Evolutionary conservation across 1,140 invertebrate genomes (phyloP), one percentile per base, ranked within the genome.

Genomic region (Chironomus tepperi): DNA sequence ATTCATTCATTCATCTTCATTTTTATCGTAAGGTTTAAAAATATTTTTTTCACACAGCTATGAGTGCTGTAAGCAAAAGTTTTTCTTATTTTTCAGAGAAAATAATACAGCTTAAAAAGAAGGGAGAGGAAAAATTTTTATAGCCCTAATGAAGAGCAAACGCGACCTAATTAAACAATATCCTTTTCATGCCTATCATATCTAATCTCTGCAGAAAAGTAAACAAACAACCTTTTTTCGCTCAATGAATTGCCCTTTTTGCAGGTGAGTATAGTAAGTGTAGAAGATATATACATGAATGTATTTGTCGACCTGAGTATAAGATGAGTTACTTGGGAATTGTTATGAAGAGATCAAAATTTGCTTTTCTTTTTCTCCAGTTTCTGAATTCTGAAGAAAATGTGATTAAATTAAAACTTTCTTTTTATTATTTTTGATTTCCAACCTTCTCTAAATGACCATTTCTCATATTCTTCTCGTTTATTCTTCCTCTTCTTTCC

Each of bases 201-300:
- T 57, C 47, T 57, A 57, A 57, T 57, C 47, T 57, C 47, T 57
- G 9, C 12, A 57, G 47, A 57, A 57, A 15, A 57, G 47, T 57
- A 57, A 57, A 57, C 47, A 57, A 57, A 57, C 47, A 57, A 57
- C 47, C 47, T 57, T 57, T 57, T 57, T 57, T 57, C 47, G 47
- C 47, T 57, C 47, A 57, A 57, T 57, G 47, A 57, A 57, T 57
- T 57, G 47, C 47, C 47, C 47, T 57, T 57, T 34, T 57, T 57
- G n/a, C 47, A 57, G 47, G 47, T 57, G n/a, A 12, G 47, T 57
- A 57, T 15, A 34, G 43, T 47, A 47, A 34, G 24, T 34, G 24
- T 34, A 34, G 24, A 34, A n/a, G n/a, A 34, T 34, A 34, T 34
- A 34, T 34, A 34, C 24, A 5, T 34, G 24, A 34, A 34, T 34